phyloP scores from a whole-genome alignment of 2,888 invertebrate genomes.

The Cephus sareptanus region DNA sequence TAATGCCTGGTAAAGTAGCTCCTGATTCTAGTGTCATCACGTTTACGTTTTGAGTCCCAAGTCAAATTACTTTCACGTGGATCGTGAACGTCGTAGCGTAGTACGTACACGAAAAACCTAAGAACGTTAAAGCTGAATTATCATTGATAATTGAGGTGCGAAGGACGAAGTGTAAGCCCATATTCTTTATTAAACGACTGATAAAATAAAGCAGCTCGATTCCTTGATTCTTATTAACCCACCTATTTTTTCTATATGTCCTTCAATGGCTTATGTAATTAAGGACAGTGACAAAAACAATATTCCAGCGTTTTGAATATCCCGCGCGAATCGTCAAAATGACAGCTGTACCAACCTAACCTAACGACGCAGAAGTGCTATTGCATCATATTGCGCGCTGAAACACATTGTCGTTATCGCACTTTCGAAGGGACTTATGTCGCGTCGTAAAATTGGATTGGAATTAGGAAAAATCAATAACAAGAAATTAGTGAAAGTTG shows the following conservation, averaged over 20 bases:
- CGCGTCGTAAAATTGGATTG: slow-evolving; percentile 37
- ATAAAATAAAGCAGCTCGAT: slow-evolving; percentile 20
- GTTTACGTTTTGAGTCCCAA: not conserved
- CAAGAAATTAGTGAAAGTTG: not conserved
- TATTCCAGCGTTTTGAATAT: slow-evolving; percentile 26
- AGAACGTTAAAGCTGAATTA: slow-evolving; percentile 2
- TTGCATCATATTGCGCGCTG: slow-evolving; percentile 60
- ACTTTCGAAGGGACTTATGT: slow-evolving; percentile 34
- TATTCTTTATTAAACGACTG: slow-evolving; percentile 44
- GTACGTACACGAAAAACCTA: not conserved
- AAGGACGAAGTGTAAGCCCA: slow-evolving; percentile 33
- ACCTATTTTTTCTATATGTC: not conserved
- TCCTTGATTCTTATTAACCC: not conserved
- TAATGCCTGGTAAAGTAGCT: not conserved
- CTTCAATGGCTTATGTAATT: not conserved
- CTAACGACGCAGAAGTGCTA: slow-evolving; percentile 23
- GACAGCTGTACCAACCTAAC: slow-evolving; percentile 40
- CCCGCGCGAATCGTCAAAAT: slow-evolving; percentile 30
- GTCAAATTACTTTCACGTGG: not conserved
- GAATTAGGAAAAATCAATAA: slow-evolving; percentile 22
- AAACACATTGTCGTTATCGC: slow-evolving; percentile 36
- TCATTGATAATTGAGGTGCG: slow-evolving; percentile 11
- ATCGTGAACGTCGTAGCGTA: not conserved
- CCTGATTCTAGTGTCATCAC: not conserved
- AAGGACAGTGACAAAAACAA: not conserved